Base-by-base conservation (phyloP, 2,797 vertebrate species). In the Sebastolobus altivelis region DNA sequence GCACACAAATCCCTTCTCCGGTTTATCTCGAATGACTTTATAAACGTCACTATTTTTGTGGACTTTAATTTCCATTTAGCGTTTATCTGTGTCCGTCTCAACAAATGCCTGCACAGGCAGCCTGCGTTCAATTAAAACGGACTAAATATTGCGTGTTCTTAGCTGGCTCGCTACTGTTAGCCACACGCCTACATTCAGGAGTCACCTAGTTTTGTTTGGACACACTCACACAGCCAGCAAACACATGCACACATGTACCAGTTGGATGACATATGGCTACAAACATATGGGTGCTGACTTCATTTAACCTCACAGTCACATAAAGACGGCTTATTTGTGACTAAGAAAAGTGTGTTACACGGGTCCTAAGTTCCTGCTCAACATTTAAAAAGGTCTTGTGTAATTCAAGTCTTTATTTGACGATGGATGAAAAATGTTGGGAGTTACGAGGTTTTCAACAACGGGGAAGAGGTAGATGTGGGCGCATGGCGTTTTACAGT, bases 401-500 rank as follows among this genome's bases (percentile, higher is more conserved):
- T 18, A 14, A 68, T 35, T 76, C 1, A 61, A 59, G 18, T 58
- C 14, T 68, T 16, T 9, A 52, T 54, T 56, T 31, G 25, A 75
- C 43, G 35, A 59, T 56, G 25, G 25, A 75, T 43, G 14, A 55
- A 73, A 84, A 56, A 69, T 38, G 1, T 6, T 62, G 27, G 27
- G 5, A 20, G 1, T 31, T 16, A 1, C 4, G 1, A 20, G 49
- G 66, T 14, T 81, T 77, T 82, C n/a, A 49, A 35, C 18, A 37
- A 14, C 31, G 70, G 4, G 35, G 22, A 49, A 38, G 66, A 25
- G 11, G 13, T 40, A 54, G 16, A 69, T 60, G 25, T 37, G 35
- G 18, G 76, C 65, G 82, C 55, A 29, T 67, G 31, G 71, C 12
- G 20, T 71, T 84, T 79, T 65, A 75, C 29, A 74, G 54, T 87